Evolutionary conservation across 1,140 invertebrate species (phyloP).

Genomic region (Dryas iulia): DNA sequence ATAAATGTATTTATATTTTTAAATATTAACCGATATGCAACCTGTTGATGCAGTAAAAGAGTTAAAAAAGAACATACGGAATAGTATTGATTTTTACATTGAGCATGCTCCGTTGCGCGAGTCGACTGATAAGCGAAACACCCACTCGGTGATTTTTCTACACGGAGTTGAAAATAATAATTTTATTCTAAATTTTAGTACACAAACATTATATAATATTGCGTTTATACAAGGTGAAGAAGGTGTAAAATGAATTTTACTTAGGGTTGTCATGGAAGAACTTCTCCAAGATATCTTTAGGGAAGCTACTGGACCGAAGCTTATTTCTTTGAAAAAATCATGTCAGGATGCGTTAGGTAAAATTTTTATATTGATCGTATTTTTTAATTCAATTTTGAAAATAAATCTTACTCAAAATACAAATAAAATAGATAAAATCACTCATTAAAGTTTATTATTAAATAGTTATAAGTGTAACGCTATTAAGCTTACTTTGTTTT

Average conservation of each 20-base stretch:
- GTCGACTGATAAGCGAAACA: slow-evolving; percentile 48
- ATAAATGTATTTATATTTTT: not conserved
- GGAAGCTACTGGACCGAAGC: slow-evolving; percentile 88
- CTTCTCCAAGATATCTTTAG: slow-evolving; percentile 88
- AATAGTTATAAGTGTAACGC: not conserved
- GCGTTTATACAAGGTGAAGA: not conserved
- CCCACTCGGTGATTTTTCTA: slow-evolving; percentile 38
- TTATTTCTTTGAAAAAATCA: slow-evolving; percentile 85
- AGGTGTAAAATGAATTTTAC: slow-evolving; percentile 19
- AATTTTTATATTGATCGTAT: not conserved
- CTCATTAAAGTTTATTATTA: not conserved
- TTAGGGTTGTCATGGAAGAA: slow-evolving; percentile 87
- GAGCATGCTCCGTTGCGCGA: slow-evolving; percentile 50
- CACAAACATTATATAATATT: not conserved
- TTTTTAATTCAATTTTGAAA: too few relatives aligned
- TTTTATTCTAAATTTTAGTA: not conserved
- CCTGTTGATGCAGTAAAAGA: slow-evolving; percentile 47
- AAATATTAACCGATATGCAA: slow-evolving; percentile 12
- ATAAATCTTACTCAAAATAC: too few relatives aligned
- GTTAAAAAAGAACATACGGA: slow-evolving; percentile 23
- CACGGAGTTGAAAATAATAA: slow-evolving; percentile 24
- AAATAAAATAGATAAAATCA: too few relatives aligned
- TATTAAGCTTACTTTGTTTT: not conserved
- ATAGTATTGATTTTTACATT: slow-evolving; percentile 53
- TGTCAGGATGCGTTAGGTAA: slow-evolving; percentile 91